Base-by-base conservation (phyloP, 2,888 invertebrate genomes). In the Junonia oenone region DNA sequence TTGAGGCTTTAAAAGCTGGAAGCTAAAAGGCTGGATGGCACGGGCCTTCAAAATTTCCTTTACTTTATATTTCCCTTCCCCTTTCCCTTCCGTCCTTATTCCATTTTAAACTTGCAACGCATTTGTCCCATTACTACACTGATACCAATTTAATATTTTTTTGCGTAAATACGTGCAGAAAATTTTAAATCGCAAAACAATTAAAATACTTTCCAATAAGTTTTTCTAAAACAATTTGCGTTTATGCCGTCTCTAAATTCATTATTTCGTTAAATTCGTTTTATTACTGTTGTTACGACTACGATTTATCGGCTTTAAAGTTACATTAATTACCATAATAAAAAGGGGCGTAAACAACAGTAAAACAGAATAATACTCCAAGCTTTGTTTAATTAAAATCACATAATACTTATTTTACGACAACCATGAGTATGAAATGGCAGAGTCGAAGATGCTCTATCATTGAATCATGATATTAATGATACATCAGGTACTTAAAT, bases 321-420 rank as follows among this genome's bases (percentile, higher is more conserved):
- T 29, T 17, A 8, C 17, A 13, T 46, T 46, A 14, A 46, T 46
- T 27, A 46, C 31, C 9, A 11, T 17, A 31, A 17, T 46, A 46
- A 46, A 46, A 46, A 46, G 17, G 14, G 13, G 5, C 31, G 31
- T 46, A 46, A 46, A 31, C 46, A 46, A 1, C n/a, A 43, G 8
- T 46, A 31, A 46, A 46, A 46, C 46, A 13, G 17, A 26, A 26
- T 17, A n/a, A 31, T 46, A 46, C 17, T 31, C 11, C 17, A 15
- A 46, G 17, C 6, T 29, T 46, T 46, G 46, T 46, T 46, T 46
- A 31, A 46, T 46, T 46, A 45, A 45, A 31, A 31, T 46, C n/a
- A 17, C 11, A 15, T 31, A 46, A 46, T 17, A 46, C 46, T 46
- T 46, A 15, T 15, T 17, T 17, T 17, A 40, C 38, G 17, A 40